A percentile compares a stretch with the other conserved stretches of the same genome.
Evolutionary conservation across 1,140 invertebrate genomes (phyloP).

Genomic region (Pentalonia nigronervosa): DNA sequence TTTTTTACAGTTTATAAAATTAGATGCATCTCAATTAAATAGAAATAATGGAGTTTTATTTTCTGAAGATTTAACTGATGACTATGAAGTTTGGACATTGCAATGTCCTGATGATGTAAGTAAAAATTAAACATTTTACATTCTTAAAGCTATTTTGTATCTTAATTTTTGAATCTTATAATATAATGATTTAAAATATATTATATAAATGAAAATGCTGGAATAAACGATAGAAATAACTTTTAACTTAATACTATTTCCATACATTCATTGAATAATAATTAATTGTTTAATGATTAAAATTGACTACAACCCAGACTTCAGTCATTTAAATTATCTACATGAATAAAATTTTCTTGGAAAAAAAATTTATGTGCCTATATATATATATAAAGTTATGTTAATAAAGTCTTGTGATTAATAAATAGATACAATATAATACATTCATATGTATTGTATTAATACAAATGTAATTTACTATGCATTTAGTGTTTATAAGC

Average conservation of each 20-base stretch:
- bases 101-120: slow-evolving; percentile 51
- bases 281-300: too few species aligned
- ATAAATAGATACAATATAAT: too few species aligned
- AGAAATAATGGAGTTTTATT: slow-evolving; percentile 46
- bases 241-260: neutral
- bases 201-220: neutral
- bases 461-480: neutral
- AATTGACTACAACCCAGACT: too few species aligned
- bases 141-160: neutral
- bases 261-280: neutral
- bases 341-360: too few species aligned
- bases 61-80: slow-evolving; percentile 46
- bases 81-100: slow-evolving; percentile 42
- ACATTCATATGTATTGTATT: neutral
- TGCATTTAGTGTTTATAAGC: neutral
- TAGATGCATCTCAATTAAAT: neutral
- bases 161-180: neutral
- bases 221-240: neutral
- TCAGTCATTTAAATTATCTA: too few species aligned
- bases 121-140: neutral
- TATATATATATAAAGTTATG: too few species aligned
- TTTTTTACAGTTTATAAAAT: slow-evolving; percentile 22
- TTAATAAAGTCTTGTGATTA: too few species aligned
- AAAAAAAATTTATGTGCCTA: too few species aligned
- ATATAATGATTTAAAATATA: too few species aligned